Evolutionary conservation across 2,797 vertebrate species (phyloP).

Genomic region (Gadopsis marmoratus): DNA sequence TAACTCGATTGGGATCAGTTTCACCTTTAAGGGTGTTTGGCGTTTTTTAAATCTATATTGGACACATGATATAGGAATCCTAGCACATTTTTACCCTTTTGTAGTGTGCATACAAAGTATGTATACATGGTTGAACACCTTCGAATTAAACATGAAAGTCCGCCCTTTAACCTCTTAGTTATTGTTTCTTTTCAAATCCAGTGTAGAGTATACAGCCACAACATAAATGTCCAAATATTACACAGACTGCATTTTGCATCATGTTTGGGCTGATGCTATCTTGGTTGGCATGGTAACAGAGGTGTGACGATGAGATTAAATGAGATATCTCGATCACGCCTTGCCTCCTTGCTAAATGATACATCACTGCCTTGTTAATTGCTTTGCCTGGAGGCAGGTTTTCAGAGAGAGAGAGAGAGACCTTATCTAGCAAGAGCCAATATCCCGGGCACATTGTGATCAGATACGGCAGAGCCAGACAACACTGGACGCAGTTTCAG

Average conservation of each 20-base stretch:
- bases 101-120: neutral
- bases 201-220: neutral
- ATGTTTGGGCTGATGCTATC: constrained; percentile 53
- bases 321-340: constrained; percentile 37
- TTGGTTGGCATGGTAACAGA: constrained; percentile 31
- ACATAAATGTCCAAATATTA: constrained; percentile 2
- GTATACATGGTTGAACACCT: neutral
- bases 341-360: constrained; percentile 39
- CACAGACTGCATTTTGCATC: constrained; percentile 12
- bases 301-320: constrained; percentile 36
- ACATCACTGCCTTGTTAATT: constrained; percentile 24
- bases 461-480: constrained; percentile 54
- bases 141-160: neutral
- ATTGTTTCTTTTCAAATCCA: neutral
- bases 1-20: neutral
- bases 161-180: neutral
- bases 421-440: constrained; percentile 14
- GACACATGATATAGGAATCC: neutral
- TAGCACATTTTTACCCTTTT: neutral
- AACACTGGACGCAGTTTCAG: constrained; percentile 3
- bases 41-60: neutral
- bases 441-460: constrained; percentile 39
- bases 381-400: constrained; percentile 14
- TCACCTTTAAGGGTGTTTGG: neutral
- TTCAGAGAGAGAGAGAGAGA: neutral